A percentile compares a stretch with the other conserved stretches of the same genome.
Conservation (phyloP, 2,797 vertebrate species). For the Catharus ustulatus region DNA sequence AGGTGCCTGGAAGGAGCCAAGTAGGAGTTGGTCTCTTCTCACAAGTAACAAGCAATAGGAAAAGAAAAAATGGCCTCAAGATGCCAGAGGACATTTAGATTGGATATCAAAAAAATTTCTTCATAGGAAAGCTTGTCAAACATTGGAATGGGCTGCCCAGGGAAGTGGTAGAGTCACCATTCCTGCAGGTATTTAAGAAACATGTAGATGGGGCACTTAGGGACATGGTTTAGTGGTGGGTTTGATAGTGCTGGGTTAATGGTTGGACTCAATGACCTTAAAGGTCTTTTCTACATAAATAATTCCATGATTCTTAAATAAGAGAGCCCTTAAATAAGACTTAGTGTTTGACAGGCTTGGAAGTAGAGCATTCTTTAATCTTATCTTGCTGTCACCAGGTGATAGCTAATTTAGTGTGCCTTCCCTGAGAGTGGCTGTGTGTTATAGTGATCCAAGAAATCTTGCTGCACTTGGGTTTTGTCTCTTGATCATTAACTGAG, state of each 20-base stretch:
- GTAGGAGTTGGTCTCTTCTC: not conserved
- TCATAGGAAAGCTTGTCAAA: not conserved
- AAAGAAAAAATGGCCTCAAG: not conserved
- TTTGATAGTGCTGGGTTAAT: not conserved
- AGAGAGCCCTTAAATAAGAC: not conserved
- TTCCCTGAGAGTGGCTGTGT: not conserved
- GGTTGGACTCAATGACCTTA: not conserved
- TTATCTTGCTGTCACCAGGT: not conserved
- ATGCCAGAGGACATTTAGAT: not conserved
- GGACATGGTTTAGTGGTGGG: fast-evolving
- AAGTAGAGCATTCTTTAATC: not conserved
- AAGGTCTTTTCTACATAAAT: not conserved
- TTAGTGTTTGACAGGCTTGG: not conserved
- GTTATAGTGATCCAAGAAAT: not conserved
- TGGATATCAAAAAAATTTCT: not conserved
- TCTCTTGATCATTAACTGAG: not conserved
- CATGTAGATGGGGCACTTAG: not conserved
- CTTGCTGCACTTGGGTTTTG: not conserved
- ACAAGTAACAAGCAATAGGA: not conserved
- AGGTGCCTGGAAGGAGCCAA: not conserved
- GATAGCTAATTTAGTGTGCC: not conserved
- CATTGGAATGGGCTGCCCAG: not conserved
- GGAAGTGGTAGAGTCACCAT: not conserved
- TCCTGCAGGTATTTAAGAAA: not conserved
- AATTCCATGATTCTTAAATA: not conserved